Conservation (phyloP, 2,888 invertebrate genomes). For the Podotricha telesiphe region DNA sequence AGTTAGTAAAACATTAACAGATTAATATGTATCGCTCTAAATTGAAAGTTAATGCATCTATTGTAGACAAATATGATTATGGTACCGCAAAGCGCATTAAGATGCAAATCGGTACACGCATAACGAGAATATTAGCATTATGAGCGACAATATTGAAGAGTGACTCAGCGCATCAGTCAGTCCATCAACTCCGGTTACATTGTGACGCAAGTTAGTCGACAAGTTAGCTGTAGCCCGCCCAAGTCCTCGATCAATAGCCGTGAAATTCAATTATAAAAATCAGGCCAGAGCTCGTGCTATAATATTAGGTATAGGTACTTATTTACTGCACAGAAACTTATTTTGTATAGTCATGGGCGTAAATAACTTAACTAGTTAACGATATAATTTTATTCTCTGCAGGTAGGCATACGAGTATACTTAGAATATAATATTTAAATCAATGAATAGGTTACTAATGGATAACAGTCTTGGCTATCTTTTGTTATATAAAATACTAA, state of each 20-base stretch:
- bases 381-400: constrained; percentile 4
- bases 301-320: constrained; percentile 45
- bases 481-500: no score
- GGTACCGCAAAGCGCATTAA: constrained; percentile 71
- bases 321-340: constrained; percentile 30
- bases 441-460: background rate
- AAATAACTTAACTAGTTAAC: constrained; percentile 29
- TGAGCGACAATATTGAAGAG: constrained; percentile 76
- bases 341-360: constrained; percentile 36
- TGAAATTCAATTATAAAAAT: constrained; percentile 76
- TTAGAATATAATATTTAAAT: background rate
- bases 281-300: constrained; percentile 57
- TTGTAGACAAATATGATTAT: constrained; percentile 52
- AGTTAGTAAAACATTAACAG: background rate
- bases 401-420: background rate
- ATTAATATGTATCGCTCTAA: constrained; percentile 8
- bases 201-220: constrained; percentile 66
- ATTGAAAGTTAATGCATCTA: constrained; percentile 43
- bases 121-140: constrained; percentile 79
- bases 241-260: constrained; percentile 74
- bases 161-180: constrained; percentile 74
- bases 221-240: constrained; percentile 74
- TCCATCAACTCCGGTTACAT: constrained; percentile 71
- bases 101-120: constrained; percentile 81
- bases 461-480: no score